A percentile compares a stretch with the other conserved stretches of the same genome.
Conservation (phyloP, 2,113 vertebrate genomes). For the Callipepla squamata region DNA sequence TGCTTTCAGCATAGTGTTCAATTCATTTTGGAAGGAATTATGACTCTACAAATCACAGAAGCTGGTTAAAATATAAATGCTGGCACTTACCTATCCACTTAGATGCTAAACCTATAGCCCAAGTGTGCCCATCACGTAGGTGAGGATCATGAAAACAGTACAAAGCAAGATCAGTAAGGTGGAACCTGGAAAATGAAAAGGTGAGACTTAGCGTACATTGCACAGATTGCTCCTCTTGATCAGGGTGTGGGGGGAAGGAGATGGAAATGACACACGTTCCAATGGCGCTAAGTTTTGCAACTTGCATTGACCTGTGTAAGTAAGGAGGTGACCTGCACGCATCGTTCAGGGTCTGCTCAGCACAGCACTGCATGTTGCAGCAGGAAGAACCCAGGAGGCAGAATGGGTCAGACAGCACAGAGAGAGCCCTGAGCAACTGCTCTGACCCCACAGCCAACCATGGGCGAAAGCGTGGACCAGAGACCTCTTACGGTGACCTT, state of each 20-base stretch:
- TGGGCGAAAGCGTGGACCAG: not conserved
- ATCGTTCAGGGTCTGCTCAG: not conserved
- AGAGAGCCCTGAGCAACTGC: not conserved
- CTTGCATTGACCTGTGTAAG: not conserved
- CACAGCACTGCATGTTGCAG: not conserved
- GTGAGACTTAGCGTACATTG: not conserved
- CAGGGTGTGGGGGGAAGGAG: not conserved
- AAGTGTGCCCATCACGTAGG: not conserved
- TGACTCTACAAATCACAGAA: not conserved
- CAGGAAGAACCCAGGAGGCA: not conserved
- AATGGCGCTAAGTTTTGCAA: not conserved
- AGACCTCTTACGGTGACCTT: not conserved
- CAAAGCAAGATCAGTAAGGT: not conserved
- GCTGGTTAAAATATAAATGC: slow-evolving; percentile 3
- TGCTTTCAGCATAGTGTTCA: not conserved
- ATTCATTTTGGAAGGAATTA: not conserved
- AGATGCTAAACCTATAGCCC: not conserved
- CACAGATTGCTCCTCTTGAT: not conserved
- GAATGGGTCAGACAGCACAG: not conserved
- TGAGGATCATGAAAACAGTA: not conserved
- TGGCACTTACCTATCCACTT: not conserved
- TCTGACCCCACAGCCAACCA: not conserved
- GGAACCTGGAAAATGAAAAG: not conserved
- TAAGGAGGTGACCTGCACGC: fast-evolving
- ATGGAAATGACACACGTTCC: not conserved